A percentile compares a stretch with the other conserved stretches of the same genome.
Conservation (phyloP, 2,797 vertebrate species). For the Mallotus villosus region DNA sequence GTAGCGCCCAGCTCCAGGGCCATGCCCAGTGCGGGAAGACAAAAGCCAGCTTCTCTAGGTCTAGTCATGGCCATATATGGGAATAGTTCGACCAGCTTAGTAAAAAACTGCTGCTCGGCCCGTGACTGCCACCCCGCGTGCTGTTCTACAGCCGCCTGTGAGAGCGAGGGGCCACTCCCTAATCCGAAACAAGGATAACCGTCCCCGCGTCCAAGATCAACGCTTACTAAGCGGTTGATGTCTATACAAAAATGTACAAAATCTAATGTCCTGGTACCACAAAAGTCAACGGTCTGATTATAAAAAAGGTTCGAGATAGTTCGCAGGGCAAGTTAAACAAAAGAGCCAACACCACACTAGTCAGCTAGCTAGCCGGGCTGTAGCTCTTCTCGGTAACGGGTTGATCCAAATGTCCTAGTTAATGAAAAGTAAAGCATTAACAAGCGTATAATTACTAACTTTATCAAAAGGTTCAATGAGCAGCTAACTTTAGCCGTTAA, state of each 20-base stretch:
- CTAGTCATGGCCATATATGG: conserved; percentile 92
- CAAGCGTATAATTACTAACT: too few relatives aligned
- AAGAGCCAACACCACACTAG: too few relatives aligned
- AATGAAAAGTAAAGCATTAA: too few relatives aligned
- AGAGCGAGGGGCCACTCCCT: not conserved
- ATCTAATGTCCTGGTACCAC: not conserved
- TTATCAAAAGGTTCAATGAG: too few relatives aligned
- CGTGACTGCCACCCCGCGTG: conserved; percentile 37
- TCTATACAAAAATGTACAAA: not conserved
- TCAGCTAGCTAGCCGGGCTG: too few relatives aligned
- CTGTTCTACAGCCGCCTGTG: not conserved
- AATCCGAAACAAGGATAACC: not conserved
- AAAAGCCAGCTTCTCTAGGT: conserved; percentile 79
- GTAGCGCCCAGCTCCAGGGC: conserved; percentile 46
- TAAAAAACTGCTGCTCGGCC: conserved; percentile 45
- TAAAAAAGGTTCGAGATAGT: not conserved
- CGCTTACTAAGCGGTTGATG: not conserved
- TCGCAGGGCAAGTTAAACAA: conserved; percentile 34
- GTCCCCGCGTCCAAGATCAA: not conserved
- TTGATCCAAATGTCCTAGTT: too few relatives aligned
- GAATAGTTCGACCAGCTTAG: conserved; percentile 72
- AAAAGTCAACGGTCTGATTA: not conserved
- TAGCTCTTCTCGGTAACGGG: too few relatives aligned
- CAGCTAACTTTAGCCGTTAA: too few relatives aligned
- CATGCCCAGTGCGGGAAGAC: conserved; percentile 63